A percentile compares a stretch with the other conserved stretches of the same genome.
These are phyloP conservation scores for Phylloscopus collybita DNA, from an alignment of 2,797 vertebrate species.

Conservation along the genomic window DNA sequence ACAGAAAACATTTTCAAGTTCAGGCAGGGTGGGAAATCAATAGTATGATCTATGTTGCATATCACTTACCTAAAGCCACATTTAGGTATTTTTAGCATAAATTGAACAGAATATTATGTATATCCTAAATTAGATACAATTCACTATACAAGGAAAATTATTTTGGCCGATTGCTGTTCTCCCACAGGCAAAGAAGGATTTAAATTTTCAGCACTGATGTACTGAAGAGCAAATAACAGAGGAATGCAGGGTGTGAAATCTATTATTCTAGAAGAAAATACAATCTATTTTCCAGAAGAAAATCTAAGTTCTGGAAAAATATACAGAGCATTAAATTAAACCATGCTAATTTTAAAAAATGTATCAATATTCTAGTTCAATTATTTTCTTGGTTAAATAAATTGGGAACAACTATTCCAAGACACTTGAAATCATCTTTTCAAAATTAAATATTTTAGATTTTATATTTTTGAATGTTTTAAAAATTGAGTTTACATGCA, in stretches of 20 bases:
- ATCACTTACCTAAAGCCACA: not conserved
- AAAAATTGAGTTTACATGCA: not conserved
- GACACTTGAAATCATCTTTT: not conserved
- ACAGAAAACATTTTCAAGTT: not conserved
- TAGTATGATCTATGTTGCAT: not conserved
- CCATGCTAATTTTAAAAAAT: not conserved
- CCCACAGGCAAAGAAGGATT: not conserved
- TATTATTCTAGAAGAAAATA: not conserved
- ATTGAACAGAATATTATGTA: not conserved
- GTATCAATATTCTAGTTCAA: not conserved
- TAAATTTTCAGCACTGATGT: not conserved
- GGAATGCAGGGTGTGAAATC: fast-evolving
- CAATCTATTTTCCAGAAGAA: not conserved
- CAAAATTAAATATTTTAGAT: not conserved
- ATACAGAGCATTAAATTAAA: not conserved
- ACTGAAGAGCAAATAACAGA: not conserved
- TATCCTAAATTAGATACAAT: not conserved
- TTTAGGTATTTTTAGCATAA: not conserved
- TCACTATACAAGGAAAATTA: not conserved
- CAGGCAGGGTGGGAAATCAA: not conserved
- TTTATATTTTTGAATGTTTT: not conserved
- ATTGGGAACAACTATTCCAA: not conserved
- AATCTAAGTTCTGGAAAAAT: not conserved
- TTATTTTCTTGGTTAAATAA: not conserved
- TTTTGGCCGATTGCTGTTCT: not conserved